phyloP scores from a whole-genome alignment of 2,113 vertebrate genomes.

The Python bivittatus region DNA sequence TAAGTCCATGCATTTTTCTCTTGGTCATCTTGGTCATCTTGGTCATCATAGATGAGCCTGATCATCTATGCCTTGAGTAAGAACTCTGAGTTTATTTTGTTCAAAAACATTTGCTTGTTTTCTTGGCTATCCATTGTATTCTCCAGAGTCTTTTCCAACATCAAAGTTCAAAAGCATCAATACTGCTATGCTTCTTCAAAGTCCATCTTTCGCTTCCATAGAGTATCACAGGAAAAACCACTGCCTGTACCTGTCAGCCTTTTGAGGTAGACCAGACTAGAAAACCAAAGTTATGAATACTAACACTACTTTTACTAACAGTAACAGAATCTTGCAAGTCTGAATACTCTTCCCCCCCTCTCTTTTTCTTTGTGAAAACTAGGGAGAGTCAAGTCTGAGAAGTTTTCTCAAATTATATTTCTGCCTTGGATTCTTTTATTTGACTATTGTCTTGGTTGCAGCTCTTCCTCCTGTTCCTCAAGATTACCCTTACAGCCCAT shows the following conservation, averaged over 20 bases:
- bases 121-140: neutral
- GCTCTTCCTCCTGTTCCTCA: neutral
- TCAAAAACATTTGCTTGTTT: neutral
- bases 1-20: neutral
- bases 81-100: neutral
- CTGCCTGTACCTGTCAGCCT: neutral
- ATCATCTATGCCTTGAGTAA: neutral
- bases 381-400: neutral
- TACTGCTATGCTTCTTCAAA: neutral
- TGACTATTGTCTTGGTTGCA: neutral
- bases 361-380: neutral
- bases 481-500: neutral
- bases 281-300: neutral
- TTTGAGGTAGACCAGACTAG: neutral
- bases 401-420: neutral
- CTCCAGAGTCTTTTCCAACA: neutral
- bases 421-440: neutral
- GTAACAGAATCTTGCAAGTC: neutral
- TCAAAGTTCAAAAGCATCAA: neutral
- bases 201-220: neutral
- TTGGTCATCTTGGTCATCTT: too few relatives aligned
- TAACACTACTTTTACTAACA: neutral
- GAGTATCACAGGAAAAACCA: neutral
- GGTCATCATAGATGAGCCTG: too few relatives aligned
- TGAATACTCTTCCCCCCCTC: neutral